Evolutionary conservation across 2,888 invertebrate species (phyloP).

Genomic region (Chrysopilus asiliformis): DNA sequence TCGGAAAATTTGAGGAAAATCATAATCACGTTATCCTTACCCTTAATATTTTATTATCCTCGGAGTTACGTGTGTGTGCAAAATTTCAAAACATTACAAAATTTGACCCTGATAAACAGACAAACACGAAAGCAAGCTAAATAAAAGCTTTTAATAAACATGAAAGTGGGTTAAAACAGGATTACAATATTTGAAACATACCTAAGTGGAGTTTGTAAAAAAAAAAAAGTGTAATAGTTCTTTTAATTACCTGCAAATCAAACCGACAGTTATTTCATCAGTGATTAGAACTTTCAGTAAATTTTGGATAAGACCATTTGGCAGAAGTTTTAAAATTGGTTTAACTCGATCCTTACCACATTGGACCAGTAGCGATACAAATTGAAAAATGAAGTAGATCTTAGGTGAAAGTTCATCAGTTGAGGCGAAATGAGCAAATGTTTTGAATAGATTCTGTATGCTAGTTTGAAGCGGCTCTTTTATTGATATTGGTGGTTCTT

Average conservation of each 20-base stretch:
- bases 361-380: constrained; percentile 59
- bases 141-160: no score
- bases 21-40: no score
- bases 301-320: constrained; percentile 61
- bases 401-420: constrained; percentile 67
- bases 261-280: constrained; percentile 32
- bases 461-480: constrained; percentile 52
- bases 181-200: no score
- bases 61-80: no score
- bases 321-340: constrained; percentile 60
- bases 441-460: constrained; percentile 53
- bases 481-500: constrained; percentile 28
- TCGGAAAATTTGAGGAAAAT: no score
- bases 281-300: constrained; percentile 50
- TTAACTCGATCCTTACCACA: constrained; percentile 60
- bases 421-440: constrained; percentile 50
- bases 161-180: no score
- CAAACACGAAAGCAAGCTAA: no score
- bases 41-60: no score
- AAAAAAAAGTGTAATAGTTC: no score
- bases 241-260: constrained; percentile 30
- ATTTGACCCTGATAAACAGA: no score
- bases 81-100: no score
- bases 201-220: no score
- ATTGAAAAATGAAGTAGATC: constrained; percentile 69